phyloP scores from a whole-genome alignment of 1,140 invertebrate genomes.

The Drosophila neocordata region DNA sequence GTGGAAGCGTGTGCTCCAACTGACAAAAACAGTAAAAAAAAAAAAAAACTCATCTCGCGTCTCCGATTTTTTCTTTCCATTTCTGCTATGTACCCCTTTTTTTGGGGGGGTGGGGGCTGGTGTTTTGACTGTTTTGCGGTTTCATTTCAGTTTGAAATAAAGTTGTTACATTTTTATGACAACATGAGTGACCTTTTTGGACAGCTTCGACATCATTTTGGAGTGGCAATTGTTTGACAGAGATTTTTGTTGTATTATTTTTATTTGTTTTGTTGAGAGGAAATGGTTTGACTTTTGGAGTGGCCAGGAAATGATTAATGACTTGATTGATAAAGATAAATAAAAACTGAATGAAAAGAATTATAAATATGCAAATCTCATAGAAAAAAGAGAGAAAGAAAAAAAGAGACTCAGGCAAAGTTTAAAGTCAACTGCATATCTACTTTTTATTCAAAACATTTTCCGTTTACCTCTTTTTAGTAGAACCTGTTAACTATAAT shows the following conservation, averaged over 20 bases:
- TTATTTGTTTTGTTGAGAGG: slow-evolving; percentile 30
- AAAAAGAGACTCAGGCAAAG: too few relatives aligned
- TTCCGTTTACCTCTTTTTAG: too few relatives aligned
- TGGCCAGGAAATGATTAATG: slow-evolving; percentile 69
- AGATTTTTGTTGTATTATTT: neutral
- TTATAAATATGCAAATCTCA: slow-evolving; percentile 14
- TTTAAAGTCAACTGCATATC: too few relatives aligned
- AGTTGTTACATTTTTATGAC: slow-evolving; percentile 64
- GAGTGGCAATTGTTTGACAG: slow-evolving; percentile 14
- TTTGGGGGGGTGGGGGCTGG: slow-evolving; percentile 14
- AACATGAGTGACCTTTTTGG: slow-evolving; percentile 54
- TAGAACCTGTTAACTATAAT: too few relatives aligned
- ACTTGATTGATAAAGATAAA: slow-evolving; percentile 38
- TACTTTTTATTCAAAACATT: too few relatives aligned
- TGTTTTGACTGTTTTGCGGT: slow-evolving; percentile 25
- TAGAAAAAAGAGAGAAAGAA: too few relatives aligned
- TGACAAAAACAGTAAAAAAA: slow-evolving; percentile 1
- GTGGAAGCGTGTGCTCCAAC: slow-evolving; percentile 44
- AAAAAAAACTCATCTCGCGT: slow-evolving; percentile 37
- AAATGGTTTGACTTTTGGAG: slow-evolving; percentile 39
- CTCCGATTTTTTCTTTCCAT: neutral
- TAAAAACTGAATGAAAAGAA: slow-evolving; percentile 15
- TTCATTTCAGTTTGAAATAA: slow-evolving; percentile 49
- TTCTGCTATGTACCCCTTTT: neutral
- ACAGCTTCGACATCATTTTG: slow-evolving; percentile 9